A percentile compares a stretch with the other conserved stretches of the same genome.
phyloP scores from a whole-genome alignment of 1,140 invertebrate genomes.

The Plodia interpunctella region DNA sequence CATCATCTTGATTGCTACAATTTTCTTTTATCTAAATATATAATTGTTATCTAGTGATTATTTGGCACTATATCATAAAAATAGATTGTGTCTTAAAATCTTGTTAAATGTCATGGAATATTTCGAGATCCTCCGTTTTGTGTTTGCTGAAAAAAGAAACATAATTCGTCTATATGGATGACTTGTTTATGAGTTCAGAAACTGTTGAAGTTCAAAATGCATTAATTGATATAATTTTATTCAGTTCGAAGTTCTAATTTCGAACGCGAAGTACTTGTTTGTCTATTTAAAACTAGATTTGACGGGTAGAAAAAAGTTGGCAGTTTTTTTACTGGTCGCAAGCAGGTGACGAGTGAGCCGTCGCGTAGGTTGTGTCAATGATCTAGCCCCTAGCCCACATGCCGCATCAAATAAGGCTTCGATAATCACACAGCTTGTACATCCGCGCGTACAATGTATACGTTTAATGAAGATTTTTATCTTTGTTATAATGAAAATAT shows the following conservation, averaged over 20 bases:
- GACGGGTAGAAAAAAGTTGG: constrained; percentile 53
- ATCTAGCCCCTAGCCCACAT: constrained; percentile 72
- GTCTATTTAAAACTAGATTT: constrained; percentile 68
- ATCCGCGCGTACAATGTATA: constrained; percentile 36
- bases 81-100: constrained; percentile 53
- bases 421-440: constrained; percentile 64
- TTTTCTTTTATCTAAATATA: constrained; percentile 61
- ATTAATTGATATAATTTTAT: not conserved
- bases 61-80: constrained; percentile 74
- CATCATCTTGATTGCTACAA: constrained; percentile 72
- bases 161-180: constrained; percentile 5
- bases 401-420: constrained; percentile 67
- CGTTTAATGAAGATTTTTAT: constrained; percentile 9
- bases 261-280: constrained; percentile 27
- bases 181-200: not conserved
- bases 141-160: constrained; percentile 50
- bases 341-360: constrained; percentile 66
- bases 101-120: constrained; percentile 68
- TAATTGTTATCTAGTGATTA: constrained; percentile 50
- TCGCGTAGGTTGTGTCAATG: constrained; percentile 73
- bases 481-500: constrained; percentile 6
- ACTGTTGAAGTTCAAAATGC: constrained; percentile 12
- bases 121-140: constrained; percentile 68
- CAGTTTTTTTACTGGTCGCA: constrained; percentile 43
- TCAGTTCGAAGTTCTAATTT: not conserved